Evolutionary conservation across 2,113 vertebrate genomes (phyloP).

Genomic region (Corapipo altera): DNA sequence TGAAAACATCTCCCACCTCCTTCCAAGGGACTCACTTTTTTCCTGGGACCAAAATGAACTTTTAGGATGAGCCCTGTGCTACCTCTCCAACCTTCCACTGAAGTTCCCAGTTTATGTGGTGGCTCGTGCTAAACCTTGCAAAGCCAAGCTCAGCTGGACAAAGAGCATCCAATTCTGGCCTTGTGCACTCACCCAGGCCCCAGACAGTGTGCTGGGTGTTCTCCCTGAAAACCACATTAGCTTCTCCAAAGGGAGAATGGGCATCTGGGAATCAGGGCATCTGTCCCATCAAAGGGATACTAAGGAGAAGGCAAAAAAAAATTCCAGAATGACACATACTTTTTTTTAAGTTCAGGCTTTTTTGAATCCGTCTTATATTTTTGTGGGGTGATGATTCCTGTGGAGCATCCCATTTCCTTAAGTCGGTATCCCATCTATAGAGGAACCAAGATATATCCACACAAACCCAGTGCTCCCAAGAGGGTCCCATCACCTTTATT

Average conservation of each 20-base stretch:
- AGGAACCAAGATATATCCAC: neutral
- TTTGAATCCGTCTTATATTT: neutral
- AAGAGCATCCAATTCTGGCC: neutral
- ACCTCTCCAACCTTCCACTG: neutral
- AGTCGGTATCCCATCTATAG: neutral
- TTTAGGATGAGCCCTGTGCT: neutral
- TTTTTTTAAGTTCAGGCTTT: neutral
- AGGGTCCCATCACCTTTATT: neutral
- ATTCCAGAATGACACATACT: neutral
- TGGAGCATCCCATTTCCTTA: neutral
- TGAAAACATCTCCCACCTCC: neutral
- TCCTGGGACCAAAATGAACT: neutral
- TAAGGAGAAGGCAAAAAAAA: neutral
- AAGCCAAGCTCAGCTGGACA: fast-evolving
- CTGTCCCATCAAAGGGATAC: neutral
- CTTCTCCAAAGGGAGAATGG: neutral
- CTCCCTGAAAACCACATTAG: neutral
- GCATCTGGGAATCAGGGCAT: neutral
- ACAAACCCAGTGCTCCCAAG: neutral
- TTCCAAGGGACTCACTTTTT: neutral
- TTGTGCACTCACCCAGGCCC: neutral
- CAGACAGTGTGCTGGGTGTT: neutral
- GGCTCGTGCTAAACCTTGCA: neutral
- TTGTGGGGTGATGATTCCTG: neutral
- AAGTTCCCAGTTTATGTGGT: neutral